Percentiles rank a stretch among this genome's conserved stretches.
These are phyloP conservation scores for Drosophila sordidula DNA, from an alignment of 2,888 invertebrate species.

Conservation along the genomic window DNA sequence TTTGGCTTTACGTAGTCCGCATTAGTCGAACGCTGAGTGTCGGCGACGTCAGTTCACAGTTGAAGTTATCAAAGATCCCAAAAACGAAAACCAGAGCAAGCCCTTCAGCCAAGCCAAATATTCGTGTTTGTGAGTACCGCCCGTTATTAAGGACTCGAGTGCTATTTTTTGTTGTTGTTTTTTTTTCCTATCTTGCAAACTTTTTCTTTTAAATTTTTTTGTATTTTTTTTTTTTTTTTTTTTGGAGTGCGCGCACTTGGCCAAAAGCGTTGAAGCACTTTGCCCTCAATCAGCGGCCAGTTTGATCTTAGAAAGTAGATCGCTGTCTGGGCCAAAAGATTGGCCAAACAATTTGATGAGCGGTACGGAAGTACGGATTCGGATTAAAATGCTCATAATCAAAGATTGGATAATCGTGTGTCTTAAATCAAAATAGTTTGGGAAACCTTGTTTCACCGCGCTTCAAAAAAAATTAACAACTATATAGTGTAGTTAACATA, in stretches of 20 bases:
- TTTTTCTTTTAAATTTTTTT: neutral
- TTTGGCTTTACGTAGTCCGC: conserved; percentile 72
- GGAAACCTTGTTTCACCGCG: neutral
- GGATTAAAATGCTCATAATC: neutral
- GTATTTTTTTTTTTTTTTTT: neutral
- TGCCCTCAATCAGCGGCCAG: neutral
- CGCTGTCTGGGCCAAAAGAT: neutral
- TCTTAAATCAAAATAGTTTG: conserved; percentile 16
- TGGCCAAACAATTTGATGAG: neutral
- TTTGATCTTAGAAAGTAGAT: conserved; percentile 15
- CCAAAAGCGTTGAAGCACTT: conserved; percentile 5
- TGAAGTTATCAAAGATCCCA: conserved; percentile 15
- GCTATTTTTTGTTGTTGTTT: neutral
- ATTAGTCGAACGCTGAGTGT: conserved; percentile 70
- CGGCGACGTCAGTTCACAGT: conserved; percentile 68
- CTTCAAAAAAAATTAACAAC: conserved; percentile 7
- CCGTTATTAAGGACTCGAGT: neutral
- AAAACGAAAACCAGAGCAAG: neutral
- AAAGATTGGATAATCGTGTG: conserved; percentile 5
- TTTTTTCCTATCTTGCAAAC: neutral
- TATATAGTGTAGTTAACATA: neutral
- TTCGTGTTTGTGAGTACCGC: conserved; percentile 3
- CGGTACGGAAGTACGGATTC: neutral
- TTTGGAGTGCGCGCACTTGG: conserved; percentile 1
- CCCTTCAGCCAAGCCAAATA: neutral